These are phyloP conservation scores for Sinocyclocheilus anshuiensis DNA, from an alignment of 2,113 vertebrate species.

Conservation along the genomic window DNA sequence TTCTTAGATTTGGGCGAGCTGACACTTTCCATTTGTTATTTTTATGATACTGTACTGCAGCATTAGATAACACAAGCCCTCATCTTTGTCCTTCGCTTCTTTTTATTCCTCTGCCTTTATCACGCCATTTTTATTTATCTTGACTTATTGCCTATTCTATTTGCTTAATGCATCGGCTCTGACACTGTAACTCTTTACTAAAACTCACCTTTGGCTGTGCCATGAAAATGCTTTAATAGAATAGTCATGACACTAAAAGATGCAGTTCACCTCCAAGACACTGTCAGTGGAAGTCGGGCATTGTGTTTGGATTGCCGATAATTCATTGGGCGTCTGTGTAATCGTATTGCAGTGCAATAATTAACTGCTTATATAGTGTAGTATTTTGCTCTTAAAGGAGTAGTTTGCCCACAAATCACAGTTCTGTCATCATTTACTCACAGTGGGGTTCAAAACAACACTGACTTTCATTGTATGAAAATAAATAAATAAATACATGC, in stretches of 20 bases:
- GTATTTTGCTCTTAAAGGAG: background rate
- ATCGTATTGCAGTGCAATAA: conserved; percentile 31
- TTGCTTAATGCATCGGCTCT: conserved; percentile 64
- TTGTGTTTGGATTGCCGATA: conserved; percentile 48
- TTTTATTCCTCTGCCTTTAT: conserved; percentile 66
- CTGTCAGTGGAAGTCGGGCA: conserved; percentile 46
- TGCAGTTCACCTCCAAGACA: conserved; percentile 59
- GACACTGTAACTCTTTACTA: conserved; percentile 61
- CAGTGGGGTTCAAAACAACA: background rate
- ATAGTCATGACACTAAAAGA: conserved; percentile 59
- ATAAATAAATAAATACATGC: background rate
- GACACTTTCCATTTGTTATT: conserved; percentile 80
- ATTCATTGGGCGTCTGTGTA: conserved; percentile 37
- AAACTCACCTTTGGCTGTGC: conserved; percentile 58
- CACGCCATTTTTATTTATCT: conserved; percentile 63
- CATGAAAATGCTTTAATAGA: conserved; percentile 59
- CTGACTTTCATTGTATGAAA: too few relatives aligned
- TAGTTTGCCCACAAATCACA: too few relatives aligned
- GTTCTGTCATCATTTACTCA: background rate
- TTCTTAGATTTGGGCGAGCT: conserved; percentile 70
- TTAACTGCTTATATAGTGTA: conserved; percentile 28
- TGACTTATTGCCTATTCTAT: conserved; percentile 67
- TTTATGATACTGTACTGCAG: conserved; percentile 74
- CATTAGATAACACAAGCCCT: conserved; percentile 76
- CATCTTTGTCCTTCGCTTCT: conserved; percentile 77